Evolutionary conservation across 2,888 invertebrate genomes (phyloP), one percentile per base, ranked within the genome.

Genomic region (Ommatoiulus sabulosus): DNA sequence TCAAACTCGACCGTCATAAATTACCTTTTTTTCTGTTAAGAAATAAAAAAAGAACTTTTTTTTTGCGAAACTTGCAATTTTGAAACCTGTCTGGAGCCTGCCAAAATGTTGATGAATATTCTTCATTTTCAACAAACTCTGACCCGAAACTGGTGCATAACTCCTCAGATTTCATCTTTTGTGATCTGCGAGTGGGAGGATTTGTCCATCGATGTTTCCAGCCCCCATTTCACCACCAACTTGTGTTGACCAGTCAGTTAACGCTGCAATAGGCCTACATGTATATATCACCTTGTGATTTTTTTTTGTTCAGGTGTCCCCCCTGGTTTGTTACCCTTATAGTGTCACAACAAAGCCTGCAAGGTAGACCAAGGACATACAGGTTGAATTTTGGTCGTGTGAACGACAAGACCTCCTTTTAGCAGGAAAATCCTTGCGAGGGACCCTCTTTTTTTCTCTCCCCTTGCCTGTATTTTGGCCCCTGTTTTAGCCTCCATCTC

Each of bases 21-120:
- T 63, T 63, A 63, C 63, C 20, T 63, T 63, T 63, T 63, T 63
- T 63, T 15, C 7, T 10, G 46, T 7, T 46, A 46, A 12, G 8
- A 7, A 10, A 46, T 46, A 46, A 46, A 46, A 46, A 46, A 46
- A 52, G 15, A 52, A 52, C 20, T 63, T 63, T 63, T 63, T 63
- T 63, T 63, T 20, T 4, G n/a, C 63, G 5, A 63, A 63, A 63
- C 63, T 20, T 63, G 63, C 6, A 63, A 63, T 20, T 63, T 63
- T 63, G 63, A 63, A 20, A 15, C 63, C 5, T 63, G 63, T 63
- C 20, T 63, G 63, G 6, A 15, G n/a, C 20, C 63, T 63, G 63
- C n/a, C 63, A 63, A 63, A 63, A 63, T 63, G 63, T 63, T 63
- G 63, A 63, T 63, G 63, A 63, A 63, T 63, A 63, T 63, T 63